These are phyloP conservation scores for Drosophila ironensis DNA, from an alignment of 1,140 invertebrate species.

Conservation along the genomic window DNA sequence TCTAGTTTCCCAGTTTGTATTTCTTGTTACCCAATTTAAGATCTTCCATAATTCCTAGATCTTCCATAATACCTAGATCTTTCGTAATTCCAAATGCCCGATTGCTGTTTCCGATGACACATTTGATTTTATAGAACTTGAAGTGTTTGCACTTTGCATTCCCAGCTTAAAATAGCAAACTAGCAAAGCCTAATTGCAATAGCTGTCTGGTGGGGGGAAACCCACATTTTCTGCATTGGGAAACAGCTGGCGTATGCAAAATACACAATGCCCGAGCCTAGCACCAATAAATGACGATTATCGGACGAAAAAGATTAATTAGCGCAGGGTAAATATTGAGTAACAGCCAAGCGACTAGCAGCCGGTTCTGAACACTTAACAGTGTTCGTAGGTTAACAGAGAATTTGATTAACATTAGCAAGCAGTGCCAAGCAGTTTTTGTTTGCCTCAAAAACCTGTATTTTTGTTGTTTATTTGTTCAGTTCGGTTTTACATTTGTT, in stretches of 20 bases:
- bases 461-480: background rate
- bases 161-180: constrained; percentile 12
- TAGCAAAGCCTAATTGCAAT: constrained; percentile 28
- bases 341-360: constrained; percentile 5
- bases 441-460: background rate
- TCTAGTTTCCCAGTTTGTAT: too few relatives aligned
- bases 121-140: constrained; percentile 8
- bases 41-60: too few relatives aligned
- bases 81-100: too few relatives aligned
- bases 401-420: background rate
- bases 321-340: constrained; percentile 14
- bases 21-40: too few relatives aligned
- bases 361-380: constrained; percentile 11
- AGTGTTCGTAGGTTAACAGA: constrained; percentile 3
- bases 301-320: constrained; percentile 18
- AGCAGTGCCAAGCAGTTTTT: constrained; percentile 16
- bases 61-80: too few relatives aligned
- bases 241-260: constrained; percentile 28
- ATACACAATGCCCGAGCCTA: background rate
- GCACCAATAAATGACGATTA: background rate
- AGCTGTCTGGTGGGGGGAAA: background rate
- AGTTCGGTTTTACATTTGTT: background rate
- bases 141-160: constrained; percentile 18
- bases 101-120: too few relatives aligned
- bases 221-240: constrained; percentile 4